phyloP scores from a whole-genome alignment of 2,797 vertebrate genomes.

The Myripristis jacobus region DNA sequence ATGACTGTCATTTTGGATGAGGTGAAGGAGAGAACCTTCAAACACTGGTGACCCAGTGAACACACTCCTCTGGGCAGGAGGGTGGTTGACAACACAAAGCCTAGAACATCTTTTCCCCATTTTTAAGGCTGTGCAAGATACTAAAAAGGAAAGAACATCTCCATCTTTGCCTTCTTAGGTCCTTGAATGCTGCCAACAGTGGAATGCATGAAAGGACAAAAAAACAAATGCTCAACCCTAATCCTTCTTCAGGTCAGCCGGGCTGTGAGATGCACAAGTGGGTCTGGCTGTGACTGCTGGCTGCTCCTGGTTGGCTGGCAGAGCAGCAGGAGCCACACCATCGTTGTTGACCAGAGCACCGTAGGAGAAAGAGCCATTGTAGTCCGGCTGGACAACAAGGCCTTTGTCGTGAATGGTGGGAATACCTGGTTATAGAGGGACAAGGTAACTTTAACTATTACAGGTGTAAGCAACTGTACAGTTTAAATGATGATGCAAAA shows the following conservation, averaged over 20 bases:
- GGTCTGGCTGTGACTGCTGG: conserved; percentile 62
- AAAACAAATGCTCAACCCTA: conserved; percentile 66
- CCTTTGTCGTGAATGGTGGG: conserved; percentile 92
- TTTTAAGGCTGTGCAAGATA: not conserved
- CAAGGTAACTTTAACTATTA: not conserved
- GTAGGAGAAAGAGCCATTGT: conserved; percentile 92
- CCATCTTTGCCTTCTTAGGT: conserved; percentile 24
- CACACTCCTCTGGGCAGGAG: not conserved
- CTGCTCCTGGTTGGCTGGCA: conserved; percentile 84
- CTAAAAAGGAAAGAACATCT: not conserved
- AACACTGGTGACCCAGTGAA: conserved; percentile 9
- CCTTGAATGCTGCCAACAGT: conserved; percentile 14
- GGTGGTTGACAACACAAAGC: not conserved
- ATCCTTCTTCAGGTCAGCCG: conserved; percentile 86
- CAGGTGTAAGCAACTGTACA: not conserved
- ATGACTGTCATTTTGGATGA: conserved; percentile 35
- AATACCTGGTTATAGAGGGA: conserved; percentile 82
- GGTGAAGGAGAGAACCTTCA: not conserved
- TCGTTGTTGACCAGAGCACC: conserved; percentile 94
- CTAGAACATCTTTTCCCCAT: not conserved
- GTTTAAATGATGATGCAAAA: not conserved
- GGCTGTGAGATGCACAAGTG: conserved; percentile 67
- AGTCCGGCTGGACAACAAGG: conserved; percentile 88
- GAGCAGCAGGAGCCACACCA: conserved; percentile 81
- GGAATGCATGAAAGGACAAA: not conserved